These are phyloP conservation scores for Brachystomella parvula DNA, from an alignment of 1,140 invertebrate species.

Conservation along the genomic window DNA sequence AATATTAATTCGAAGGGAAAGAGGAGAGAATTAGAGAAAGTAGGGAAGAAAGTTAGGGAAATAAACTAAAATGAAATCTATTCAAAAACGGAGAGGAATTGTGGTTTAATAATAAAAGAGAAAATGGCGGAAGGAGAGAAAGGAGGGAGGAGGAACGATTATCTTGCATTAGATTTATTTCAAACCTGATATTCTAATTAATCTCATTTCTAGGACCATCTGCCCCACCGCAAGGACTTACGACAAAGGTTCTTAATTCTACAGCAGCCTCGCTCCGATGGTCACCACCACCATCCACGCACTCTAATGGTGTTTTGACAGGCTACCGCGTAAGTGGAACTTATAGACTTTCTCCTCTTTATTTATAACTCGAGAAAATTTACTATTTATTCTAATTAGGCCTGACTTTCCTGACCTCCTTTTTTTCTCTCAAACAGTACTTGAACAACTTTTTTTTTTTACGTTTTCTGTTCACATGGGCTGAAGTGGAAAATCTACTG, in stretches of 20 bases:
- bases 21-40: background rate
- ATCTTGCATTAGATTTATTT: conserved; percentile 1
- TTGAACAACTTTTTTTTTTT: too few relatives aligned
- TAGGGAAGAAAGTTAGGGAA: background rate
- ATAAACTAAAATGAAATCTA: background rate
- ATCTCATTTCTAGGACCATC: conserved; percentile 55
- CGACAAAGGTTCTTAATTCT: conserved; percentile 72
- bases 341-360: conserved; percentile 4
- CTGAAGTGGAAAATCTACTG: too few relatives aligned
- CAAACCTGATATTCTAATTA: conserved; percentile 23
- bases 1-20: conserved; percentile 12
- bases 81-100: background rate
- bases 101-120: background rate
- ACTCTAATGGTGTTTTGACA: conserved; percentile 70
- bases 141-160: background rate
- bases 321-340: conserved; percentile 65
- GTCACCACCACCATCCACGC: conserved; percentile 65
- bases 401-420: too few relatives aligned
- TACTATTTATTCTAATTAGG: background rate
- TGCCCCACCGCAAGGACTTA: conserved; percentile 69
- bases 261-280: conserved; percentile 69
- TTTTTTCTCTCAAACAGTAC: too few relatives aligned
- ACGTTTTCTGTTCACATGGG: too few relatives aligned
- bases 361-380: background rate
- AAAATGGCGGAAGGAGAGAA: background rate